Conservation (phyloP, 37 sponge, comb jelly and placozoan genomes). For the Cliona cf. orientalis region DNA sequence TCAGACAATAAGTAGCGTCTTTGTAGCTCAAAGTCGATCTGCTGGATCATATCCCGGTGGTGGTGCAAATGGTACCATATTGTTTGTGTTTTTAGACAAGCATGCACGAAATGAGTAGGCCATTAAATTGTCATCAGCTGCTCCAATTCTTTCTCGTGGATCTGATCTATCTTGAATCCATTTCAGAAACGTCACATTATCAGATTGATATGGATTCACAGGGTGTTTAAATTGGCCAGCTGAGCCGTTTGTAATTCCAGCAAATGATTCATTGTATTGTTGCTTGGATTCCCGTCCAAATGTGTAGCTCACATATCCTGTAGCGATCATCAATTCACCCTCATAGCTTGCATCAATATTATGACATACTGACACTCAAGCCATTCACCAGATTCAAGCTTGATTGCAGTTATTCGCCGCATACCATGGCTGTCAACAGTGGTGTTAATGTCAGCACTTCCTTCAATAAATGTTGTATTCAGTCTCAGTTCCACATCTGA, state of each 20-base stretch:
- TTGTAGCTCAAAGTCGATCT: not conserved
- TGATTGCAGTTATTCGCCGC: not conserved
- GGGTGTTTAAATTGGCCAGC: not conserved
- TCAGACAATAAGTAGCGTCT: not conserved
- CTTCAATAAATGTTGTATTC: slow-evolving; percentile 22
- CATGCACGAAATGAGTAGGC: slow-evolving; percentile 1
- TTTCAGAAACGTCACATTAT: not conserved
- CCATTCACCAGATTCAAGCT: not conserved
- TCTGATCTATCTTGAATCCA: not conserved
- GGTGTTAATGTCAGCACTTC: not conserved
- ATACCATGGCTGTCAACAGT: not conserved
- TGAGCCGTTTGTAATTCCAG: not conserved
- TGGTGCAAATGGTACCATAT: not conserved
- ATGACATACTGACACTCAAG: not conserved
- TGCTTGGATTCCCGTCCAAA: not conserved
- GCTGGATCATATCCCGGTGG: slow-evolving; percentile 10
- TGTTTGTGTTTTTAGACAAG: not conserved
- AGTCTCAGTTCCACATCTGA: slow-evolving; percentile 1
- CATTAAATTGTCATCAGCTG: not conserved
- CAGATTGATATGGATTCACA: not conserved
- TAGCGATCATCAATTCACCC: slow-evolving; percentile 10
- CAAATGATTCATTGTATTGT: not conserved
- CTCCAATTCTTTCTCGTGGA: not conserved
- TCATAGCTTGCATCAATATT: slow-evolving; percentile 17
- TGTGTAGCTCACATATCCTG: not conserved